Evolutionary conservation across 2,113 vertebrate genomes (phyloP).

Genomic region (Tamias sibiricus): DNA sequence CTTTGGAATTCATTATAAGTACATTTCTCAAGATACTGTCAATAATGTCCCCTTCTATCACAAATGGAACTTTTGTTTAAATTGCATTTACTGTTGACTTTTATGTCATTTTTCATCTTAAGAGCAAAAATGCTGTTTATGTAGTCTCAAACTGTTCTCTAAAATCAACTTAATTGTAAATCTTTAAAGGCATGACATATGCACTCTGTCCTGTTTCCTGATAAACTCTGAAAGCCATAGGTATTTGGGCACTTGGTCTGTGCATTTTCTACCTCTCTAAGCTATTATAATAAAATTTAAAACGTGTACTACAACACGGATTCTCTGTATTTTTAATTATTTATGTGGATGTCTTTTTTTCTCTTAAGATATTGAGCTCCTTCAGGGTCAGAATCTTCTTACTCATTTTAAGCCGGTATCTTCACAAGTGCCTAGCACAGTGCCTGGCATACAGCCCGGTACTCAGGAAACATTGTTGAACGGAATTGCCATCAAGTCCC

Average conservation of each 20-base stretch:
- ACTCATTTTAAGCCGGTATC: not conserved
- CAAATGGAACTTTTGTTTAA: not conserved
- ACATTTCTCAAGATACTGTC: not conserved
- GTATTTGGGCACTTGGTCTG: not conserved
- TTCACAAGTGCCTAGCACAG: slow-evolving; percentile 25
- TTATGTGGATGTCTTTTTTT: not conserved
- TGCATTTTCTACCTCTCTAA: not conserved
- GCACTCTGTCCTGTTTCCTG: not conserved
- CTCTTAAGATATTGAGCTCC: not conserved
- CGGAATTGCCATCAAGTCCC: not conserved
- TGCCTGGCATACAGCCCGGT: slow-evolving; percentile 51
- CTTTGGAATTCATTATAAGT: slow-evolving; percentile 7
- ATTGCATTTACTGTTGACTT: not conserved
- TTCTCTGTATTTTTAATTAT: not conserved
- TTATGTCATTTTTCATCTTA: not conserved
- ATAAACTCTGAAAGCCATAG: not conserved
- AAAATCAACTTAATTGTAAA: not conserved
- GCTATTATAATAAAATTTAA: not conserved
- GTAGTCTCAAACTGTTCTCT: not conserved
- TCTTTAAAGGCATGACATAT: not conserved
- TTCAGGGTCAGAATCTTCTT: not conserved
- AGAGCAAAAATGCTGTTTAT: not conserved
- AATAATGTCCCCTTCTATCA: not conserved
- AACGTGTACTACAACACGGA: not conserved
- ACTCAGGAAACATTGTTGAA: slow-evolving; percentile 4